These are phyloP conservation scores for Mugil cephalus DNA, from an alignment of 2,113 vertebrate species.

Conservation along the genomic window DNA sequence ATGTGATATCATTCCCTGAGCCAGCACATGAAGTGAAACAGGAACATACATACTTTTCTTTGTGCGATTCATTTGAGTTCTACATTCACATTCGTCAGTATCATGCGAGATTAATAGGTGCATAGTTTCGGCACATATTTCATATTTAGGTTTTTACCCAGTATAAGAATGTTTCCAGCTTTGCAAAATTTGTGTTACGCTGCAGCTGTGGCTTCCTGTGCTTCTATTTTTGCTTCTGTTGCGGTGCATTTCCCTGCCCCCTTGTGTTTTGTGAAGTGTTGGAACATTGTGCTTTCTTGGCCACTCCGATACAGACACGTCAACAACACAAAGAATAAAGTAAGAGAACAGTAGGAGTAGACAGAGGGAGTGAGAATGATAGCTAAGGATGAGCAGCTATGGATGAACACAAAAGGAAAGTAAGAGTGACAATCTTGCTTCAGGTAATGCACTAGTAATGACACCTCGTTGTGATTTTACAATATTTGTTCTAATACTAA, in stretches of 20 bases:
- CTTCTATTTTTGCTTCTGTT: not conserved
- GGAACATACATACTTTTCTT: no score
- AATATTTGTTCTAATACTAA: slow-evolving; percentile 3
- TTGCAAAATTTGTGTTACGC: no score
- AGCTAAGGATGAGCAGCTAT: not conserved
- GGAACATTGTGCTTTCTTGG: not conserved
- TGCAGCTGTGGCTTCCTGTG: not conserved
- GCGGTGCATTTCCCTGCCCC: not conserved
- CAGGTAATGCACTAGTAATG: not conserved
- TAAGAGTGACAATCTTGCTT: not conserved
- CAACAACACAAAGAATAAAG: not conserved
- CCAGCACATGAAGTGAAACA: not conserved
- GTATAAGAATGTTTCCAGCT: no score
- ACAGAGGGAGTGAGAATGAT: slow-evolving; percentile 5
- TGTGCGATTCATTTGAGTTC: no score
- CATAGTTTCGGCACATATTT: no score
- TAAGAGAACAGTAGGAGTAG: slow-evolving; percentile 1
- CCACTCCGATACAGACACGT: not conserved
- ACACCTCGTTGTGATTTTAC: no score
- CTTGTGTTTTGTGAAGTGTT: slow-evolving; percentile 5
- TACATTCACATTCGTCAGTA: no score
- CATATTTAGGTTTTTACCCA: no score
- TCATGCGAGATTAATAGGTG: no score
- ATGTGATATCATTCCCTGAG: not conserved
- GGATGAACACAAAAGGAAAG: not conserved